These are phyloP conservation scores for Calypte anna DNA, from an alignment of 2,113 vertebrate species.

Conservation along the genomic window DNA sequence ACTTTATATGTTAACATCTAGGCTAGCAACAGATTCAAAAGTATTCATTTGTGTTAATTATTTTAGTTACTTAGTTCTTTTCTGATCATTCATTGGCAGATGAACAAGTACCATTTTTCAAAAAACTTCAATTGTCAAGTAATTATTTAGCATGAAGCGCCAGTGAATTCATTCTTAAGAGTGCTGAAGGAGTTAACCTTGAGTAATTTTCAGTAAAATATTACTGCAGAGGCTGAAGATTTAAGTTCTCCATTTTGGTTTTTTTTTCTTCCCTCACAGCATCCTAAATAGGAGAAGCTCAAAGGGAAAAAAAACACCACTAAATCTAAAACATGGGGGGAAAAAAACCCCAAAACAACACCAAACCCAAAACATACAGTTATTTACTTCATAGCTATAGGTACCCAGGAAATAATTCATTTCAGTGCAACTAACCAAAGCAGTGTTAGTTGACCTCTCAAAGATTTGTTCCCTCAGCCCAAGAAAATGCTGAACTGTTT, in stretches of 20 bases:
- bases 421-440: neutral
- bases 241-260: neutral
- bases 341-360: neutral
- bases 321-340: neutral
- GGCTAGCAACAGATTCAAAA: neutral
- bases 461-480: neutral
- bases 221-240: neutral
- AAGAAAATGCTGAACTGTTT: conserved; percentile 16
- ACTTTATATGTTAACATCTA: neutral
- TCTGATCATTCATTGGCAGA: neutral
- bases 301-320: neutral
- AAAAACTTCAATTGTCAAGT: neutral
- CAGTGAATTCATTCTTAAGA: neutral
- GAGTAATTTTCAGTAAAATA: neutral
- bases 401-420: neutral
- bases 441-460: neutral
- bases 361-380: neutral
- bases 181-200: neutral
- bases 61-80: neutral
- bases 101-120: neutral
- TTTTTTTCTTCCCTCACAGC: neutral
- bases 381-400: neutral
- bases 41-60: neutral
- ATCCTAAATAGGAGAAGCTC: neutral
- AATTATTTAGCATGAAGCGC: neutral